phyloP scores from a whole-genome alignment of 1,140 invertebrate genomes.

The Calosoma granatense region DNA sequence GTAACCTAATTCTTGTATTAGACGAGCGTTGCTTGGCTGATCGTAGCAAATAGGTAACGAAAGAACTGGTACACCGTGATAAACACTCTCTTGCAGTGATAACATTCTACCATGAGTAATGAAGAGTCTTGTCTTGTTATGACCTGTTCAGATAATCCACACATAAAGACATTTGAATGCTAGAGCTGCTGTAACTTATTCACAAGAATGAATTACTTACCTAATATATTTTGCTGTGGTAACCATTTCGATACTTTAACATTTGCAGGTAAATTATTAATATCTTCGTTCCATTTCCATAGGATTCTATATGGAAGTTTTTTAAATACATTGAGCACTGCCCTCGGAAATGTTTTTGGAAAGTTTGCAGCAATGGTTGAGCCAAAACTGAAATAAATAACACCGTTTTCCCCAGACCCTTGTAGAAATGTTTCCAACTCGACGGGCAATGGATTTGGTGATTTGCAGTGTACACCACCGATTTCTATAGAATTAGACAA shows the following conservation, averaged over 20 bases:
- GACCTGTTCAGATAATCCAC: constrained; percentile 34
- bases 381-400: constrained; percentile 72
- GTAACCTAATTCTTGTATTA: not conserved
- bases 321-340: constrained; percentile 57
- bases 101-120: constrained; percentile 66
- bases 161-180: not conserved
- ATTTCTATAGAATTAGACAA: constrained; percentile 71
- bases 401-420: constrained; percentile 52
- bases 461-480: constrained; percentile 70
- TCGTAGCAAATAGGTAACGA: constrained; percentile 56
- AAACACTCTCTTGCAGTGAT: constrained; percentile 63
- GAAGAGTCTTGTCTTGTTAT: constrained; percentile 56
- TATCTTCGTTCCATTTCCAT: constrained; percentile 55
- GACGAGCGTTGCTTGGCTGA: constrained; percentile 53
- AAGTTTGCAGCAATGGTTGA: constrained; percentile 66
- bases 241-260: constrained; percentile 63
- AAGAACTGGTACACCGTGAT: constrained; percentile 59
- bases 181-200: not conserved
- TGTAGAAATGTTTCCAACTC: constrained; percentile 58
- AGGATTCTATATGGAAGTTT: constrained; percentile 60
- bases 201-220: constrained; percentile 29
- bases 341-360: constrained; percentile 51
- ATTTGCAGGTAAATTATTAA: constrained; percentile 58
- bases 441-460: constrained; percentile 47
- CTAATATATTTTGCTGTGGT: constrained; percentile 72